A percentile compares a stretch with the other conserved stretches of the same genome.
These are phyloP conservation scores for Clarias fuscus DNA, from an alignment of 2,797 vertebrate genomes.

Conservation along the genomic window DNA sequence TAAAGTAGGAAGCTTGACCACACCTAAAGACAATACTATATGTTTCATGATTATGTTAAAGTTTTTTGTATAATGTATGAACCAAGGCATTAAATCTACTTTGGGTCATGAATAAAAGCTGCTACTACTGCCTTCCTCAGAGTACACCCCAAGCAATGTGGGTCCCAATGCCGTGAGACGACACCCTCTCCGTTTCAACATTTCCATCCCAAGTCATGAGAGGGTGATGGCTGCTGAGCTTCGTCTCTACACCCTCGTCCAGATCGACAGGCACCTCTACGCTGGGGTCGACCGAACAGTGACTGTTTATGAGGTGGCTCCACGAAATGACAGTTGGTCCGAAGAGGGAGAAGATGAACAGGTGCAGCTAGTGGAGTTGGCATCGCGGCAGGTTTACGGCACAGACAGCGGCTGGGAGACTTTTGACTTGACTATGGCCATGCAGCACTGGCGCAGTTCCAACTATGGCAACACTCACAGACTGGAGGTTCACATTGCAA, in stretches of 20 bases:
- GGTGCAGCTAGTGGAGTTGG: conserved; percentile 73
- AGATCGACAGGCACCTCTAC: conserved; percentile 83
- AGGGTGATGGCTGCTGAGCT: conserved; percentile 88
- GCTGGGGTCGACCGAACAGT: conserved; percentile 87
- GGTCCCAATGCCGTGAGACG: conserved; percentile 78
- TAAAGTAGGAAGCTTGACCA: neutral
- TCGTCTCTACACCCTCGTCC: conserved; percentile 89
- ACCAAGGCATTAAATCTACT: neutral
- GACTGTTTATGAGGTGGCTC: conserved; percentile 84
- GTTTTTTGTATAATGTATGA: neutral
- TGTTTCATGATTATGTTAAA: neutral
- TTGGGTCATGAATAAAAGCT: neutral
- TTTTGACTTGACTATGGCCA: conserved; percentile 87
- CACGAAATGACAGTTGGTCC: conserved; percentile 54
- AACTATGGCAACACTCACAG: conserved; percentile 79
- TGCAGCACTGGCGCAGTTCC: conserved; percentile 83
- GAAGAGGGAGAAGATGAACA: conserved; percentile 42
- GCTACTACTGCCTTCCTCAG: conserved; percentile 67
- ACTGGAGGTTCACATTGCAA: conserved; percentile 90
- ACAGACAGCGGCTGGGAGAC: conserved; percentile 90
- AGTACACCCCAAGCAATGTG: conserved; percentile 76
- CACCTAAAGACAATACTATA: neutral
- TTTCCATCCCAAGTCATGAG: conserved; percentile 92
- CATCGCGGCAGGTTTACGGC: conserved; percentile 86
- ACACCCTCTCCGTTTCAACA: conserved; percentile 92